These are phyloP conservation scores for Siniperca undulata DNA, from an alignment of 2,797 vertebrate species.

Conservation along the genomic window DNA sequence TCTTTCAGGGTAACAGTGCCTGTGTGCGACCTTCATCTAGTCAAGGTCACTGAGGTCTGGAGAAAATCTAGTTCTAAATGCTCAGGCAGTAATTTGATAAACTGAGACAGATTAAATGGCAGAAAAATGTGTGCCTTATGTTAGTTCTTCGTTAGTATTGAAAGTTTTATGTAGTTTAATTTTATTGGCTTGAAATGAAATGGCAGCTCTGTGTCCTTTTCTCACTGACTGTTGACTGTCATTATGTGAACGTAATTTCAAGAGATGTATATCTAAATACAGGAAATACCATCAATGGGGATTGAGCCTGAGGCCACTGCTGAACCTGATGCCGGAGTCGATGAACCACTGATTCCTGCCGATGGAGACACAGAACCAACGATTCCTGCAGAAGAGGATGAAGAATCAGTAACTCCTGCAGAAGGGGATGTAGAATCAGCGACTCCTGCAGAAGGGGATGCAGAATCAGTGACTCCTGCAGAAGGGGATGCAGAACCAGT, in stretches of 20 bases:
- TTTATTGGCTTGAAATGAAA: conserved; percentile 10
- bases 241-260: neutral
- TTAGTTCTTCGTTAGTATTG: neutral
- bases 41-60: neutral
- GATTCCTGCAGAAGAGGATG: neutral
- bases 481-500: rapidly evolving
- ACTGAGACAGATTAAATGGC: neutral
- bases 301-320: neutral
- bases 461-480: neutral
- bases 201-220: neutral
- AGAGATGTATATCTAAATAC: conserved; percentile 7
- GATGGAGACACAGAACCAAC: neutral
- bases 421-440: neutral
- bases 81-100: conserved; percentile 25
- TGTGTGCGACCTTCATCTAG: neutral
- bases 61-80: conserved; percentile 17
- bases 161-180: neutral
- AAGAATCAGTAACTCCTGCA: neutral
- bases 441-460: neutral
- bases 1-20: neutral
- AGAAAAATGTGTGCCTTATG: neutral
- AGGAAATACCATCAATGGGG: conserved; percentile 8
- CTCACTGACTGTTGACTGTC: neutral
- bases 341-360: neutral
- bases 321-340: neutral